Base-by-base conservation (phyloP, 2,888 invertebrate genomes). In the Lasius fuliginosus region DNA sequence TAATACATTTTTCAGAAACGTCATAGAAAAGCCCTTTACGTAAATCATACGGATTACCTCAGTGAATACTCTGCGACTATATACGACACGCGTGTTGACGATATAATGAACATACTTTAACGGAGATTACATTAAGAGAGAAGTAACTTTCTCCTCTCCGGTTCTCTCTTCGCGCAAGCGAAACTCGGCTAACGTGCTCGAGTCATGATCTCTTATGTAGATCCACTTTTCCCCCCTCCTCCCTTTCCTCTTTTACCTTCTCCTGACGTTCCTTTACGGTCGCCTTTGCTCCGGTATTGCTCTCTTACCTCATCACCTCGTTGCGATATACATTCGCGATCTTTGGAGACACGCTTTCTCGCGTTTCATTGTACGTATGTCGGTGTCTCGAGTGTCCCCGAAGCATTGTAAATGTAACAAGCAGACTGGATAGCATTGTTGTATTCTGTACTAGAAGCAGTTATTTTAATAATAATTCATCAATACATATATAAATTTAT, bases 121-220 rank as follows among this genome's bases (percentile, higher is more conserved):
- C 9, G 18, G 5, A 68, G 40, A 77, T 46, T n/a, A 46, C 23
- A 60, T 60, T 58, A 60, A 71, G 27, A 30, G 30, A 30, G 30
- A 30, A 18, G 86, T 91, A 93, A 93, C 93, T 93, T 93, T 93
- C 93, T 93, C 93, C 91, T 90, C 82, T 86, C 77, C 71, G 69
- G 69, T 27, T 74, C 73, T 76, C 83, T 1, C 30, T 33, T 23
- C 69, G 77, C 75, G 83, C 89, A 88, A 53, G 88, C 90, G 93
- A 93, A 93, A 93, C 93, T 93, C 92, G 92, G 89, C 93, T 93
- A 92, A 91, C 89, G 87, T 84, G 76, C 69, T 75, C 92, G 90
- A 93, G 92, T 92, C 93, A 91, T 93, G 93, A 93, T 93, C 93
- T 92, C 92, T 92, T 91, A 91, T 92, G 91, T 92, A 92, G 93